Percentiles rank a stretch among this genome's conserved stretches.
Conservation (phyloP, 1,140 invertebrate species). For the Lamellibrachia luymesi region DNA sequence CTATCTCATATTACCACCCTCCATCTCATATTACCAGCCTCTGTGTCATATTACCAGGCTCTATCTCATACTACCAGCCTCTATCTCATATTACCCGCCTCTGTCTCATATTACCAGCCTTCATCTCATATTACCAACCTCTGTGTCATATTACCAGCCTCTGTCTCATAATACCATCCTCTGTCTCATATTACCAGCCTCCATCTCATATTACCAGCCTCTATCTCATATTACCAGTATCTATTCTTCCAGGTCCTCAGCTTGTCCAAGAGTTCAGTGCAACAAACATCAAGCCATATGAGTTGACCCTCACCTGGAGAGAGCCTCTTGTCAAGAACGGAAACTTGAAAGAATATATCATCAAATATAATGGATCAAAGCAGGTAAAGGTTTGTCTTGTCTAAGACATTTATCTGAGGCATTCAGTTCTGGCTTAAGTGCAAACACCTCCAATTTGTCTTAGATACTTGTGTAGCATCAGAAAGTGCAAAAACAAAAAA, state of each 20-base stretch:
- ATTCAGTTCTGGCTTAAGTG: too few species aligned
- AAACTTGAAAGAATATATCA: background rate
- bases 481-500: background rate
- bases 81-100: too few species aligned
- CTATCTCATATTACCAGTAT: background rate
- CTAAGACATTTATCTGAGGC: too few species aligned
- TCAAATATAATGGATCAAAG: background rate
- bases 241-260: background rate
- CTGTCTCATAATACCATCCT: too few species aligned
- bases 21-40: too few species aligned
- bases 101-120: too few species aligned
- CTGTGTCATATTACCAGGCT: too few species aligned
- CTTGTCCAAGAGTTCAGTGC: background rate
- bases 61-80: too few species aligned
- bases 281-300: slow-evolving; percentile 6
- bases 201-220: background rate
- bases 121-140: background rate
- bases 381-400: background rate
- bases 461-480: too few species aligned
- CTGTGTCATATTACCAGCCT: background rate
- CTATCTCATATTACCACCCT: too few species aligned
- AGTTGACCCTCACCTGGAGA: background rate
- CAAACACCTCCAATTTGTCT: too few species aligned
- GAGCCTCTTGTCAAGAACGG: background rate
- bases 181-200: too few species aligned